phyloP scores from a whole-genome alignment of 2,888 invertebrate species.

The Meteorus cinctellus region DNA sequence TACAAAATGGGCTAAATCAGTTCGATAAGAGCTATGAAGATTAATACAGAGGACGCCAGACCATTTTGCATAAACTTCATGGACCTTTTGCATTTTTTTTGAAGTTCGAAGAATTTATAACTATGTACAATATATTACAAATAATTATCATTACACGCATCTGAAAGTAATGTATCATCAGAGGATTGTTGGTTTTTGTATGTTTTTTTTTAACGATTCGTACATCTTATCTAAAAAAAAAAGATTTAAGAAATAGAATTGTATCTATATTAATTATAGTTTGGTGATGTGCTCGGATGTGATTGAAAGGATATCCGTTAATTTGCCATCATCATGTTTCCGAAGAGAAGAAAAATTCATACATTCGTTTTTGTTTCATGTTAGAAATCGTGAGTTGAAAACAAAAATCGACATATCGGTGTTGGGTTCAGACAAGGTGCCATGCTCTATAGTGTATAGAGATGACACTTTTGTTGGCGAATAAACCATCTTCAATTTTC shows the following conservation, averaged over 20 bases:
- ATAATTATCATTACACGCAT: constrained; percentile 60
- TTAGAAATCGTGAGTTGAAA: neutral
- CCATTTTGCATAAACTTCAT: neutral
- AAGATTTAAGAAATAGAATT: constrained; percentile 31
- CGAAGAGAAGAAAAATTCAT: neutral
- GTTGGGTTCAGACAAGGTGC: neutral
- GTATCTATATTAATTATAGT: constrained; percentile 21
- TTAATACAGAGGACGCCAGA: neutral
- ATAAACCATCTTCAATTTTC: constrained; percentile 47
- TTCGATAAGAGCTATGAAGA: neutral
- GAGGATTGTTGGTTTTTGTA: constrained; percentile 26
- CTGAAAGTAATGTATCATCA: constrained; percentile 61
- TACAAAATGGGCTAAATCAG: neutral
- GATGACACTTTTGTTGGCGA: constrained; percentile 29
- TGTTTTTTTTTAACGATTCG: constrained; percentile 26
- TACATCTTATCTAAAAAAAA: constrained; percentile 7
- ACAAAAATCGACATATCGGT: neutral
- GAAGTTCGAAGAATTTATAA: constrained; percentile 60
- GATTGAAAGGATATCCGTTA: neutral
- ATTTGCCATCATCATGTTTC: neutral
- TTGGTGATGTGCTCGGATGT: neutral
- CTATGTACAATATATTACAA: constrained; percentile 72
- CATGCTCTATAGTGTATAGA: neutral
- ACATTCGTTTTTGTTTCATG: constrained; percentile 5
- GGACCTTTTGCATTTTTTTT: constrained; percentile 41